Evolutionary conservation across 2,888 invertebrate genomes (phyloP), one percentile per base, ranked within the genome.

Genomic region (Platycnemis pennipes): DNA sequence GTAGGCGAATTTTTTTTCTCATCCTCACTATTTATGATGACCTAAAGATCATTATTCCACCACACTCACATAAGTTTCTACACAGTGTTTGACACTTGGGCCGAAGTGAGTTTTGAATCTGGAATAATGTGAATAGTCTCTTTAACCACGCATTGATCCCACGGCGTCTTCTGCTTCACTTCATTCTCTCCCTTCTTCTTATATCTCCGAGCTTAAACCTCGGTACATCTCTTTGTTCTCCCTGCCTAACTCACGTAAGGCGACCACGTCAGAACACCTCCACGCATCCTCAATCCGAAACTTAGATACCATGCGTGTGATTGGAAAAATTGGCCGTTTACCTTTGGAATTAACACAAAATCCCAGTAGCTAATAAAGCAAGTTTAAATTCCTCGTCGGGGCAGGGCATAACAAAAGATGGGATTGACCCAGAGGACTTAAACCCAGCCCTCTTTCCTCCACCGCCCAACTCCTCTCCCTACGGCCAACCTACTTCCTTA

Each of bases 321-420:
- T 77, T n/a, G 37, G 77, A 56, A 63, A 69, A 56, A 63, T 89
- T 37, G 91, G 2, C 89, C 63, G 44, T 8, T 91, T 77, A 16
- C 91, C 8, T 37, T 16, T 3, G 19, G 63, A 63, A 91, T 91
- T 44, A 63, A 45, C 91, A 11, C 44, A n/a, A 22, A 44, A 44
- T 63, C 91, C 63, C 44, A 22, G 56, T 44, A n/a, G 45, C 44
- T 26, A 69, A 91, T 69, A 63, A 91, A 91, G 63, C n/a, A 26
- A 69, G 91, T 69, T 91, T 31, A 44, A 91, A 91, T 91, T 56
- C 44, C 49, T 91, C 31, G 63, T 63, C 22, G 37, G 42, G 87
- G n/a, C 8, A 1, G 7, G 87, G 46, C 42, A 46, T 46, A 46
- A 37, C 56, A 56, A 56, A 77, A 89, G 56, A 89, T 89, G 42